Evolutionary conservation across 1,140 invertebrate genomes (phyloP), one percentile per base, ranked within the genome.

Genomic region (Mya arenaria): DNA sequence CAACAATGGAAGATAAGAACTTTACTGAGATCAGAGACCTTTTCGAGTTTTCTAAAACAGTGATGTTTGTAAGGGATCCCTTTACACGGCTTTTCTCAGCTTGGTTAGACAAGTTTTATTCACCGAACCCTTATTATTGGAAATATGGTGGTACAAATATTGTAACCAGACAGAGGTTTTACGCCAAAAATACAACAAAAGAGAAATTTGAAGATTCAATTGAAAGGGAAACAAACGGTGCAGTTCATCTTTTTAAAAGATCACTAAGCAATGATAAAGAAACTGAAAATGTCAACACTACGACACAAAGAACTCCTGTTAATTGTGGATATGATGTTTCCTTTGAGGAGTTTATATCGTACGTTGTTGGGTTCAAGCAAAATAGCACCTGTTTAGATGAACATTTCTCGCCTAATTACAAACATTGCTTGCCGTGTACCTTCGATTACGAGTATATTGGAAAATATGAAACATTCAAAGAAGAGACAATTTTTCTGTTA

Each of bases 41-140:
- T 2, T 41, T 69, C 13, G 19, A 32, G 23, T 44, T 4, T 1
- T 79, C 63, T 4, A 62, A 15, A 23, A 41, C 15, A 28, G 48
- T 79, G 6, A 69, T 79, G 77, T 79, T 79, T 25, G 66, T 71
- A 30, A n/a, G 77, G 30, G 44, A 79, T 56, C 77, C 77, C 4
- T 58, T 66, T n/a, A 55, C 77, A 8, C 30, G 77, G 30, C 28
- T 79, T 15, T 79, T 79, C 41, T 79, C 77, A 19, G 77, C 77
- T 28, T 79, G 65, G 63, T 55, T 79, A 19, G 77, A 79, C 69
- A 79, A 79, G 66, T 79, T 79, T 36, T 79, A 79, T 41, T 60
- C 48, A 8, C 41, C 65, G 13, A 79, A 79, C 28, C 25, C 41
- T 3, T 32, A 37, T n/a, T 69, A 79, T 25, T 79, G 77, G 77